These are phyloP conservation scores for Halichondria panicea DNA, from an alignment of 37 sponge, comb jelly and placozoan genomes.

Conservation along the genomic window DNA sequence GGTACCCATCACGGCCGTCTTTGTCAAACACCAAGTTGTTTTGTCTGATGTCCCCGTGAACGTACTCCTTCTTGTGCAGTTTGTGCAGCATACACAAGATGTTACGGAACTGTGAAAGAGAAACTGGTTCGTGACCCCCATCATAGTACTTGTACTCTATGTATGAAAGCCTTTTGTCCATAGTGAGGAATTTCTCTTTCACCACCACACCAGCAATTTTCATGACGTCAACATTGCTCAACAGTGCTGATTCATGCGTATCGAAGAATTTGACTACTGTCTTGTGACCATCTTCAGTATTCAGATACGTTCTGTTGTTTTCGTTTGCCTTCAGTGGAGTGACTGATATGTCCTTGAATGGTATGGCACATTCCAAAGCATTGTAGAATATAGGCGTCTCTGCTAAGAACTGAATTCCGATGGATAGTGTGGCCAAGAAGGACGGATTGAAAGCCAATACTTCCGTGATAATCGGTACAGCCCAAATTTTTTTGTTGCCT, in stretches of 20 bases:
- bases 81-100: conserved; percentile 3
- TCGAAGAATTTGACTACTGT: neutral
- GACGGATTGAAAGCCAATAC: too few relatives aligned
- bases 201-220: neutral
- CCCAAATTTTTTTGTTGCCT: too few relatives aligned
- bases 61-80: neutral
- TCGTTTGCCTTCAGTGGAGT: neutral
- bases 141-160: conserved; percentile 4
- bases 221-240: neutral
- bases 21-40: neutral
- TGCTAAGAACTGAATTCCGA: too few relatives aligned
- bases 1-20: neutral
- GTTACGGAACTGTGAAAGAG: neutral
- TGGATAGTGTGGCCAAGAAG: too few relatives aligned
- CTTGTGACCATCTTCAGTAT: neutral
- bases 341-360: neutral
- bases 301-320: neutral
- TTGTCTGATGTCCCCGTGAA: neutral
- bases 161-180: neutral
- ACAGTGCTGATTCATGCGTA: neutral
- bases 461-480: too few relatives aligned
- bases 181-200: neutral
- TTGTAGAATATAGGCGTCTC: too few relatives aligned
- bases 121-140: neutral
- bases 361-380: too few relatives aligned